phyloP scores from a whole-genome alignment of 2,113 vertebrate species.

The Dasypus novemcinctus region DNA sequence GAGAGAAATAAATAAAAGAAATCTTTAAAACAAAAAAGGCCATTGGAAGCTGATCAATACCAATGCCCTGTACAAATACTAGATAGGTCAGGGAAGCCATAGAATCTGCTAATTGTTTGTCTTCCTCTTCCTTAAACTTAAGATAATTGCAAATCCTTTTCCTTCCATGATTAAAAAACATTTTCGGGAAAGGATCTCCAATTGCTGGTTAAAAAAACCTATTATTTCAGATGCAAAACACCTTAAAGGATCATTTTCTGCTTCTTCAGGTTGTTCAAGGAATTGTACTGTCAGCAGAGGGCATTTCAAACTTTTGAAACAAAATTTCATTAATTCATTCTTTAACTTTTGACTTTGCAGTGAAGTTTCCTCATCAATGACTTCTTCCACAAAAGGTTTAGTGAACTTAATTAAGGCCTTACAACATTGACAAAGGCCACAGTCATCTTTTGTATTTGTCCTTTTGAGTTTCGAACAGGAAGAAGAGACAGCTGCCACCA shows the following conservation, averaged over 20 bases:
- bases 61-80: constrained; percentile 93
- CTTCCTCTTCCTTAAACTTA: constrained; percentile 60
- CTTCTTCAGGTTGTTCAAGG: too few species aligned
- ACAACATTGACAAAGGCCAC: constrained; percentile 9
- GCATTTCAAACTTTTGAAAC: too few species aligned
- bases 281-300: too few species aligned
- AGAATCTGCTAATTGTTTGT: constrained; percentile 80
- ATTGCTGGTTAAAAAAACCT: constrained; percentile 78
- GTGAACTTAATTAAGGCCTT: too few species aligned
- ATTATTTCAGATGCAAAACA: too few species aligned
- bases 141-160: constrained; percentile 36
- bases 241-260: too few species aligned
- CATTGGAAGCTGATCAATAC: constrained; percentile 87
- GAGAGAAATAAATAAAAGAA: too few species aligned
- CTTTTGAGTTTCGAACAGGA: constrained; percentile 90
- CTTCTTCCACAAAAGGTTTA: too few species aligned
- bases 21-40: too few species aligned
- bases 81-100: constrained; percentile 93
- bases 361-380: too few species aligned
- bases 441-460: constrained; percentile 88
- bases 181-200: constrained; percentile 80
- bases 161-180: constrained; percentile 77
- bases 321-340: too few species aligned
- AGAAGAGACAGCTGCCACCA: constrained; percentile 89
- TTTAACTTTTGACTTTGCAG: too few species aligned